These are phyloP conservation scores for Lerista edwardsae DNA, from an alignment of 2,797 vertebrate species.

Conservation along the genomic window DNA sequence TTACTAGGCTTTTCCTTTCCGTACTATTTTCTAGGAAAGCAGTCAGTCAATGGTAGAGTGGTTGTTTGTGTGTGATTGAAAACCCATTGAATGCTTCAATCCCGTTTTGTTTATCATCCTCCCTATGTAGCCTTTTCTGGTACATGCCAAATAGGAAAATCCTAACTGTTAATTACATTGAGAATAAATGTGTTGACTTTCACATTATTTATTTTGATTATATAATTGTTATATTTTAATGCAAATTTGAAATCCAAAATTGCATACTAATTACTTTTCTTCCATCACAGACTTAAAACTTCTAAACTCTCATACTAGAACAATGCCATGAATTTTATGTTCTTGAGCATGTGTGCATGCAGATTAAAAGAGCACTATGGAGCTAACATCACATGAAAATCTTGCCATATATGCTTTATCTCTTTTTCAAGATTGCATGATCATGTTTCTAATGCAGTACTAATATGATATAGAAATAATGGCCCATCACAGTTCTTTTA, in stretches of 20 bases:
- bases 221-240: slow-evolving; percentile 52
- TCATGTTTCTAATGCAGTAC: slow-evolving; percentile 75
- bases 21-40: slow-evolving; percentile 46
- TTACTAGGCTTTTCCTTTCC: slow-evolving; percentile 52
- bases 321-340: slow-evolving; percentile 62
- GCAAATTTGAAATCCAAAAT: slow-evolving; percentile 41
- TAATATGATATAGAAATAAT: slow-evolving; percentile 80
- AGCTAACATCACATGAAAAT: slow-evolving; percentile 74
- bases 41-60: slow-evolving; percentile 43
- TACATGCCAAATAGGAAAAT: slow-evolving; percentile 55
- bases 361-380: slow-evolving; percentile 71
- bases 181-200: slow-evolving; percentile 51
- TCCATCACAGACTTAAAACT: slow-evolving; percentile 60
- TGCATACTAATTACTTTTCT: slow-evolving; percentile 58
- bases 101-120: neutral
- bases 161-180: slow-evolving; percentile 30
- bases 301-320: slow-evolving; percentile 55
- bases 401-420: slow-evolving; percentile 76
- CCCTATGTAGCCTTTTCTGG: slow-evolving; percentile 49
- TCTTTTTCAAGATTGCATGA: slow-evolving; percentile 79
- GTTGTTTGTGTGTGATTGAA: slow-evolving; percentile 14
- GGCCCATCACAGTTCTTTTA: slow-evolving; percentile 79
- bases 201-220: slow-evolving; percentile 44
- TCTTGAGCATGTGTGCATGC: slow-evolving; percentile 76
- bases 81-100: neutral